phyloP scores from a whole-genome alignment of 2,888 invertebrate genomes.

The Cacoxenus indagator region DNA sequence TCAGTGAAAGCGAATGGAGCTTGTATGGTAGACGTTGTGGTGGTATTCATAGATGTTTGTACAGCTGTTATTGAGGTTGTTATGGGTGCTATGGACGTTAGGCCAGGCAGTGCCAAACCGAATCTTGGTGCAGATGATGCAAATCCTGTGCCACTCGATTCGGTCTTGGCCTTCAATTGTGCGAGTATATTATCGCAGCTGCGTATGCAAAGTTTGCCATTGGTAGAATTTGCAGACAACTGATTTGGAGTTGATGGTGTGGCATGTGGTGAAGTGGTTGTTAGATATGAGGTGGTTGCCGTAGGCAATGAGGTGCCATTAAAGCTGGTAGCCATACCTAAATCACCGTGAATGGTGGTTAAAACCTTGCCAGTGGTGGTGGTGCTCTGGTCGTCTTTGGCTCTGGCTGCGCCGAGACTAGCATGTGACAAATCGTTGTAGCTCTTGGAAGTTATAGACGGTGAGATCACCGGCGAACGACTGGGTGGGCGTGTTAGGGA shows the following conservation, averaged over 20 bases:
- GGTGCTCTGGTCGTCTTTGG: conserved; percentile 31
- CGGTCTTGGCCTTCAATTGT: conserved; percentile 42
- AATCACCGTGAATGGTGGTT: neutral
- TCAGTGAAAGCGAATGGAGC: conserved; percentile 10
- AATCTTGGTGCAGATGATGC: conserved; percentile 3
- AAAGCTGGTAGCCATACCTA: conserved; percentile 22
- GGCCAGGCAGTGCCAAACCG: neutral
- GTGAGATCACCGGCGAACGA: conserved; percentile 63
- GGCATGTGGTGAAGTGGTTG: conserved; percentile 30
- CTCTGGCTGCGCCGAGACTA: neutral
- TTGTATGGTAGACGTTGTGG: conserved; percentile 6
- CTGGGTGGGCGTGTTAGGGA: conserved; percentile 58
- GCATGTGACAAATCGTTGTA: conserved; percentile 53
- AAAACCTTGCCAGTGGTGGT: conserved; percentile 30
- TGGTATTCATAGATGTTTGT: conserved; percentile 7
- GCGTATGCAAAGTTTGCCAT: conserved; percentile 44
- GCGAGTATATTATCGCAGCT: conserved; percentile 58
- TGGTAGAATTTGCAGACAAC: conserved; percentile 10
- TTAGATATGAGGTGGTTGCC: conserved; percentile 55
- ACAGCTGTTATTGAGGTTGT: conserved; percentile 10
- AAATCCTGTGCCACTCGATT: neutral
- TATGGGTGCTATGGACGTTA: conserved; percentile 4
- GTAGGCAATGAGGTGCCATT: conserved; percentile 38
- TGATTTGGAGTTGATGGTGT: conserved; percentile 18
- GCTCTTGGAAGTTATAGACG: conserved; percentile 59